These are phyloP conservation scores for Blennius ocellaris DNA, from an alignment of 2,113 vertebrate species.

Conservation along the genomic window DNA sequence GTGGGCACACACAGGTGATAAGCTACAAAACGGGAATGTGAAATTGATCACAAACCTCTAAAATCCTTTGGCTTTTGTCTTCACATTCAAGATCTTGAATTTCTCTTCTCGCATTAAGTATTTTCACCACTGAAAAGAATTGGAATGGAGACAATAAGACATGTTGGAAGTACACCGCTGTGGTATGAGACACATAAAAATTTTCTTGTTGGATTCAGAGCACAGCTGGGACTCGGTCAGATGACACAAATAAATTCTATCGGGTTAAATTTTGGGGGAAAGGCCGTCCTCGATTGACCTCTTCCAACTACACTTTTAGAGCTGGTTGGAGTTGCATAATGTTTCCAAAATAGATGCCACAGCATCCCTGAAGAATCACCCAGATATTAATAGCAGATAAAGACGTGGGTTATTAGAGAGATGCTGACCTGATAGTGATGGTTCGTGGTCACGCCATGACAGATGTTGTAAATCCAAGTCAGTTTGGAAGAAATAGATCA, in stretches of 20 bases:
- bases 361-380: neutral
- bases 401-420: neutral
- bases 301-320: neutral
- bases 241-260: too few species aligned
- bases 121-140: too few species aligned
- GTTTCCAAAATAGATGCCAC: neutral
- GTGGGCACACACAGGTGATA: too few species aligned
- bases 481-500: neutral
- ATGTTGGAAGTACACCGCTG: neutral
- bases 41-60: too few species aligned
- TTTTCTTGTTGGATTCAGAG: too few species aligned
- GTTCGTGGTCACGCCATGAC: constrained; percentile 21
- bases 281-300: neutral
- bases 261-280: neutral
- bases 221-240: too few species aligned
- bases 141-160: neutral
- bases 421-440: constrained; percentile 18
- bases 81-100: neutral
- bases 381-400: neutral
- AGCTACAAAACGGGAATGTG: too few species aligned
- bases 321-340: neutral
- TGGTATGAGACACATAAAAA: neutral
- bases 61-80: too few species aligned
- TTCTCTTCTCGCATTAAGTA: neutral
- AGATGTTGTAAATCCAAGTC: constrained; percentile 1